Evolutionary conservation across 2,888 invertebrate species (phyloP), one percentile per base, ranked within the genome.

Genomic region (Diadromus collaris): DNA sequence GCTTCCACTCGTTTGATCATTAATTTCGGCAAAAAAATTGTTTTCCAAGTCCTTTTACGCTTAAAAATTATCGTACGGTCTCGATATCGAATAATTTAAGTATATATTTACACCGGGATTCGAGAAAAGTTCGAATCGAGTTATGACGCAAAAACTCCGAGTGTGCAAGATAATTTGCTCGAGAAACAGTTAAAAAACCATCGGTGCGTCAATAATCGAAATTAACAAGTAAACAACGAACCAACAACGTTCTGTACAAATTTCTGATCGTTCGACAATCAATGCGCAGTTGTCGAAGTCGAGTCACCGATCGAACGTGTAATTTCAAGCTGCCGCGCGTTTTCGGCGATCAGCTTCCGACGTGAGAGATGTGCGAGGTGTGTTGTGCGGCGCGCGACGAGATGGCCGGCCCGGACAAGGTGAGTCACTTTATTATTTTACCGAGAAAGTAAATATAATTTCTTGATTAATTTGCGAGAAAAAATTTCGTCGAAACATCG

Each of bases 331-430:
- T n/a, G 32, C 38, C 60, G 68, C 76, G 76, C 58, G 68, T 69
- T 32, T 56, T 27, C 73, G 46, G 10, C 27, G 41, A 54, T 56
- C 16, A 41, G 64, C 63, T 41, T 64, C 34, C 61, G 46, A 24
- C n/a, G 34, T 64, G 78, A 81, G 44, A 78, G 81, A 76, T 70
- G 77, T 61, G 80, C 81, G 83, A 78, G 81, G 83, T 84, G 83
- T 81, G 83, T 76, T 76, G 38, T 41, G 80, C 77, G 73, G 73
- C 77, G 73, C 76, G 79, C 80, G 67, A 54, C 82, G 83, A 84
- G 69, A 84, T 84, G 84, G 82, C 82, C 80, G 83, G 83, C 69
- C 74, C 83, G 74, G 81, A 78, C 70, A 76, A 69, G 82, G 84
- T 84, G 81, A 75, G 84, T 80, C 29, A 68, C 70, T 76, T 63